These are phyloP conservation scores for Myripristis jacobus DNA, from an alignment of 2,797 vertebrate genomes.

Conservation along the genomic window DNA sequence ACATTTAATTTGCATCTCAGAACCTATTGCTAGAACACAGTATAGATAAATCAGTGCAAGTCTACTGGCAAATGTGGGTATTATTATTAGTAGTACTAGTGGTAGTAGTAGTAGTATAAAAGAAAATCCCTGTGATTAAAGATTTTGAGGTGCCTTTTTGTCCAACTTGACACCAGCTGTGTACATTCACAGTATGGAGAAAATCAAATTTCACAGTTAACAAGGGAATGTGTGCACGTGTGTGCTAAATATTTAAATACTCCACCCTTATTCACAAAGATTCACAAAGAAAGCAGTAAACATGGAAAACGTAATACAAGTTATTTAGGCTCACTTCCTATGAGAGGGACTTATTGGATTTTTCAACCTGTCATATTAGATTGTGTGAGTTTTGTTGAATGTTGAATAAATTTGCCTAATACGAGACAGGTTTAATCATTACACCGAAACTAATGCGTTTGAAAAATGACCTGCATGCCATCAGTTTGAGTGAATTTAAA, in stretches of 20 bases:
- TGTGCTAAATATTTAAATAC: neutral
- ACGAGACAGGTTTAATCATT: neutral
- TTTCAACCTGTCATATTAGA: constrained; percentile 34
- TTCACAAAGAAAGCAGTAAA: neutral
- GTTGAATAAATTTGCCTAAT: constrained; percentile 1
- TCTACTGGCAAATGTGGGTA: neutral
- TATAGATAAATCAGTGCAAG: neutral
- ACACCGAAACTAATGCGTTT: neutral
- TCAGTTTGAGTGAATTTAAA: neutral
- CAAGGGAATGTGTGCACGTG: too few species aligned
- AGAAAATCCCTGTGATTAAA: too few species aligned
- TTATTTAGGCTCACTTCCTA: neutral
- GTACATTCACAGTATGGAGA: neutral
- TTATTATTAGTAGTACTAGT: too few species aligned
- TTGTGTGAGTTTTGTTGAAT: constrained; percentile 12
- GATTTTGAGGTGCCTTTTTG: neutral
- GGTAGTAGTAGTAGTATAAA: neutral
- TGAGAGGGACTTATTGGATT: constrained; percentile 19
- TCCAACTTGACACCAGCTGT: neutral
- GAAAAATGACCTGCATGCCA: constrained; percentile 2
- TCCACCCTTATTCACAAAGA: neutral
- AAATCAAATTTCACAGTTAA: neutral
- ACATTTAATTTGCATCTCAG: neutral
- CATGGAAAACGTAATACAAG: neutral
- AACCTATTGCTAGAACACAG: neutral